These are phyloP conservation scores for Nysson spinosus DNA, from an alignment of 2,888 invertebrate genomes.

Conservation along the genomic window DNA sequence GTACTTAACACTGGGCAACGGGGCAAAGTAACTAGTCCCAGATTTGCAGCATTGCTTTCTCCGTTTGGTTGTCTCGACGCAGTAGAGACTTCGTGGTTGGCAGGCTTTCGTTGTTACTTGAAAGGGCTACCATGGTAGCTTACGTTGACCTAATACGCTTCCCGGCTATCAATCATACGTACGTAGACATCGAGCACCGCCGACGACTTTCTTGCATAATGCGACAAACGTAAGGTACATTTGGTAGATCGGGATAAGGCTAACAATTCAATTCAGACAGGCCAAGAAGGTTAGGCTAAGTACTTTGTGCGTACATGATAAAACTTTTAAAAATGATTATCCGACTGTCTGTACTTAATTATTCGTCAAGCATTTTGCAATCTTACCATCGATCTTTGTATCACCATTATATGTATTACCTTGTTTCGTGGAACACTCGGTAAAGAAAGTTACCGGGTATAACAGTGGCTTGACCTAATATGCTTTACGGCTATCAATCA, in stretches of 20 bases:
- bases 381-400: neutral
- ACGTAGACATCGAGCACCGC: slow-evolving; percentile 29
- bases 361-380: neutral
- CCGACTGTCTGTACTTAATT: neutral
- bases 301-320: neutral
- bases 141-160: slow-evolving; percentile 59
- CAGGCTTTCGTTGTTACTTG: slow-evolving; percentile 38
- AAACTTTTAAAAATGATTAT: neutral
- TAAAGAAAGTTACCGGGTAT: slow-evolving; percentile 42
- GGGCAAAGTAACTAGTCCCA: slow-evolving; percentile 56
- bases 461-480: slow-evolving; percentile 61
- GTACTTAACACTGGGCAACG: slow-evolving; percentile 45
- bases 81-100: slow-evolving; percentile 22
- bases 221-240: slow-evolving; percentile 23
- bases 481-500: slow-evolving; percentile 50
- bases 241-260: neutral
- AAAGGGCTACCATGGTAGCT: slow-evolving; percentile 63
- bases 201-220: slow-evolving; percentile 56
- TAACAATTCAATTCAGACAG: slow-evolving; percentile 26
- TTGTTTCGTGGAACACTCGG: slow-evolving; percentile 10
- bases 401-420: neutral
- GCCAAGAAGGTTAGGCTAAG: neutral
- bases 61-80: slow-evolving; percentile 41
- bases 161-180: slow-evolving; percentile 69
- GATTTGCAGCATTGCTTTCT: slow-evolving; percentile 64